phyloP scores from a whole-genome alignment of 23 tunicate species.

The Oikopleura albicans region DNA sequence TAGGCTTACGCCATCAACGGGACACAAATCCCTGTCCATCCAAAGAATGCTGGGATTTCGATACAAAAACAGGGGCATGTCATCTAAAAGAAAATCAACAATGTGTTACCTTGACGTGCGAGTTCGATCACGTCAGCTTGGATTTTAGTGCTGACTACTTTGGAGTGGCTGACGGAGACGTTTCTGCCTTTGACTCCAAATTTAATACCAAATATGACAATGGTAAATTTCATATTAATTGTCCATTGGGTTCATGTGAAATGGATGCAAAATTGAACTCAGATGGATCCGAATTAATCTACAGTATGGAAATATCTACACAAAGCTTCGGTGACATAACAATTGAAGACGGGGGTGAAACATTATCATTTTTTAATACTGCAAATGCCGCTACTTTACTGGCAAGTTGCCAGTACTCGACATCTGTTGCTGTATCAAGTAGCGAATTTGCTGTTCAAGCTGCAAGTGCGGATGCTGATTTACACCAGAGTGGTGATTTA shows the following conservation, averaged over 20 bases:
- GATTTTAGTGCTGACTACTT: no score
- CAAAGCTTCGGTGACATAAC: neutral
- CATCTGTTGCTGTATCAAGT: neutral
- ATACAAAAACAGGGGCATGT: neutral
- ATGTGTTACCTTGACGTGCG: no score
- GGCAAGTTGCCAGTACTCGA: neutral
- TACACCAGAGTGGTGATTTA: neutral
- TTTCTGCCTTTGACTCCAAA: no score
- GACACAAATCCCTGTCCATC: slow-evolving; percentile 16
- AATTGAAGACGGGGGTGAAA: neutral
- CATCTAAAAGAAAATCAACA: no score
- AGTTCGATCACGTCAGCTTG: no score
- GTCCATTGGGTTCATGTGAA: neutral
- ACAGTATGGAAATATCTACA: neutral
- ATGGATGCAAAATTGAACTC: neutral
- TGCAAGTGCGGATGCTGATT: neutral
- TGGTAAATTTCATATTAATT: neutral
- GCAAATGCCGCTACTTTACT: neutral
- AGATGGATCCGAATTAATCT: neutral
- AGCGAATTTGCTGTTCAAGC: neutral
- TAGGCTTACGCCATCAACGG: no score
- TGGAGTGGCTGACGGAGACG: no score
- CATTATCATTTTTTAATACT: neutral
- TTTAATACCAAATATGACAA: neutral
- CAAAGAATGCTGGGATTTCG: neutral